Percentiles rank a stretch among this genome's conserved stretches.
Evolutionary conservation across 1,140 invertebrate species (phyloP).

Genomic region (Aphaenogaster floridana): DNA sequence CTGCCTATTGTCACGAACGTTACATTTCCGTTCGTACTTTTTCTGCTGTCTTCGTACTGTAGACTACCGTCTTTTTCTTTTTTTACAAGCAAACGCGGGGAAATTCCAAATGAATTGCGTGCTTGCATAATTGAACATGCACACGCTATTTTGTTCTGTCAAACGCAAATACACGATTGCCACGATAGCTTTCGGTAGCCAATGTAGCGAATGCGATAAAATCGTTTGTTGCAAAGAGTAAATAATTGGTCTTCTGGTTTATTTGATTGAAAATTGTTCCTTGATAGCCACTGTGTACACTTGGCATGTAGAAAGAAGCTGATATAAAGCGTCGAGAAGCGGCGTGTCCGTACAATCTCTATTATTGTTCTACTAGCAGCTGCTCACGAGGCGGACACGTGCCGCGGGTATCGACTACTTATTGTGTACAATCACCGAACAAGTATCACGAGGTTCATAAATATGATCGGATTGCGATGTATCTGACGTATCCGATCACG

Average conservation of each 20-base stretch:
- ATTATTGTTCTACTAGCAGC: conserved; percentile 31
- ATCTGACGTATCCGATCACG: conserved; percentile 38
- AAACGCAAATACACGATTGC: not conserved
- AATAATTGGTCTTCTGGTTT: not conserved
- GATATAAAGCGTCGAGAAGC: not conserved
- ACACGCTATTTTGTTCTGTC: not conserved
- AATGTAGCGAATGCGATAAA: not conserved
- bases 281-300: not conserved
- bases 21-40: not conserved
- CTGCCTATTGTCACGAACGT: conserved; percentile 14
- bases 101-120: conserved; percentile 25
- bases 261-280: not conserved
- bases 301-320: not conserved
- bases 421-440: conserved; percentile 55
- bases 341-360: conserved; percentile 14
- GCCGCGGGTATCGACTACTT: conserved; percentile 46
- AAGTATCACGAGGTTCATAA: conserved; percentile 55
- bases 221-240: not conserved
- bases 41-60: not conserved
- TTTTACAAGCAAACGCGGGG: not conserved
- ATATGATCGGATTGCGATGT: conserved; percentile 10
- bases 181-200: not conserved
- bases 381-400: conserved; percentile 58
- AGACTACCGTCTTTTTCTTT: not conserved
- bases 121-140: not conserved